These are phyloP conservation scores for Labrus mixtus DNA, from an alignment of 2,113 vertebrate species.

Conservation along the genomic window DNA sequence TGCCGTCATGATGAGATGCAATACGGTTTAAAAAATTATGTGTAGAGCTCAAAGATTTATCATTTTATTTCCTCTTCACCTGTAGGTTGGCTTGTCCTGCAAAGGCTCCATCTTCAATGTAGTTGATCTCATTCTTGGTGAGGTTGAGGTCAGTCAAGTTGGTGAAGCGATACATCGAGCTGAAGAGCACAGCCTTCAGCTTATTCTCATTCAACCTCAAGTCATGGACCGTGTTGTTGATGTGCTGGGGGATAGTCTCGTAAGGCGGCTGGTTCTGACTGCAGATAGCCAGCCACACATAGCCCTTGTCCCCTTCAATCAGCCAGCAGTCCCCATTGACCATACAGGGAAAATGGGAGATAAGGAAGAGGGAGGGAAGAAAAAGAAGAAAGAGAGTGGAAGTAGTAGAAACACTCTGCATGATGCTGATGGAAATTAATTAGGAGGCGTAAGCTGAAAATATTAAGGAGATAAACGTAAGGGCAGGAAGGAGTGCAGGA, in stretches of 20 bases:
- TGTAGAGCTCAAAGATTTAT: not conserved
- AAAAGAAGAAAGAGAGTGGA: slow-evolving; percentile 62
- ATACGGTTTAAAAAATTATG: not conserved
- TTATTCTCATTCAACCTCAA: slow-evolving; percentile 97
- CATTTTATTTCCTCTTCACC: slow-evolving; percentile 72
- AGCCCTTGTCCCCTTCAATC: slow-evolving; percentile 98
- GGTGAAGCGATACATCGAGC: slow-evolving; percentile 95
- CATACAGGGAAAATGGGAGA: slow-evolving; percentile 80
- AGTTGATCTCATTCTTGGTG: slow-evolving; percentile 98
- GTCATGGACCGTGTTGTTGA: slow-evolving; percentile 98
- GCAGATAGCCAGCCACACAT: slow-evolving; percentile 99
- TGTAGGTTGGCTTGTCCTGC: slow-evolving; percentile 95
- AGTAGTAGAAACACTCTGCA: slow-evolving; percentile 67
- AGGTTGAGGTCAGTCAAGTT: slow-evolving; percentile 98
- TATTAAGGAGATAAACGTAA: slow-evolving; percentile 3
- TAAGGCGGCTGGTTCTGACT: slow-evolving; percentile 99
- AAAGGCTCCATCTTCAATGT: slow-evolving; percentile 97
- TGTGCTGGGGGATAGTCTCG: slow-evolving; percentile 98
- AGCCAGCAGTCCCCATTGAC: slow-evolving; percentile 95
- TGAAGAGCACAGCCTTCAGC: slow-evolving; percentile 94
- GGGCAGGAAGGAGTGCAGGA: slow-evolving; percentile 1
- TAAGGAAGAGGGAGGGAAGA: slow-evolving; percentile 68
- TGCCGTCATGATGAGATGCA: not conserved
- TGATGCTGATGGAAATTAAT: slow-evolving; percentile 57
- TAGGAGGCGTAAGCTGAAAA: not conserved